Evolutionary conservation across 2,113 vertebrate species (phyloP).

Genomic region (Urocynchramus pylzowi): DNA sequence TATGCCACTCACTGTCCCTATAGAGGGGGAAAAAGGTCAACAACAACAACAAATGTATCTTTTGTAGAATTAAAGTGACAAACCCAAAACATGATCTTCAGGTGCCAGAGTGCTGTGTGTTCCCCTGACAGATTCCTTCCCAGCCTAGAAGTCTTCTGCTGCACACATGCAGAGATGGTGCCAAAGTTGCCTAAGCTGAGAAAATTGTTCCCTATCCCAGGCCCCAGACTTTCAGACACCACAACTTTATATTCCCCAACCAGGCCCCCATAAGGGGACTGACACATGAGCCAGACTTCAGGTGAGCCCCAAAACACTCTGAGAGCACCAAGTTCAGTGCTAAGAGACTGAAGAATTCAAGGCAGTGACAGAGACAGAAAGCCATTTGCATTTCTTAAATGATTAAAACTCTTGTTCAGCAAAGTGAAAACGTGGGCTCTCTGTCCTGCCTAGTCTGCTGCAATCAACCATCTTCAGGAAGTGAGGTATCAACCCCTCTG

Average conservation of each 20-base stretch:
- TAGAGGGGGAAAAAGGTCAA: rapidly evolving
- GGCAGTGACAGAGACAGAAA: neutral
- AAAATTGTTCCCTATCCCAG: neutral
- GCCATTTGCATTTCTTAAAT: neutral
- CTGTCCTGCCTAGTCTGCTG: neutral
- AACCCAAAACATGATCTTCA: neutral
- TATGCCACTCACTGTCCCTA: neutral
- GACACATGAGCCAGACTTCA: neutral
- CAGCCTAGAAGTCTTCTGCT: neutral
- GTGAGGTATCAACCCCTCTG: neutral
- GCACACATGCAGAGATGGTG: neutral
- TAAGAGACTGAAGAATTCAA: neutral
- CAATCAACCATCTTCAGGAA: neutral
- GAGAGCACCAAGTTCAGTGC: neutral
- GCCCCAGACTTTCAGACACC: neutral
- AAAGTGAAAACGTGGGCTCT: rapidly evolving
- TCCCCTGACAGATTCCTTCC: neutral
- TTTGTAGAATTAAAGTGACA: neutral
- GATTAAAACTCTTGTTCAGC: neutral
- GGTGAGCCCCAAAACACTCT: neutral
- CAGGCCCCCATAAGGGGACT: neutral
- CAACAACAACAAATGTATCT: neutral
- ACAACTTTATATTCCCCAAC: neutral
- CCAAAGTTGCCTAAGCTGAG: neutral
- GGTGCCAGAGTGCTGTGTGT: rapidly evolving